Evolutionary conservation across 2,888 invertebrate genomes (phyloP), one percentile per base, ranked within the genome.

Genomic region (Sycophila texana): DNA sequence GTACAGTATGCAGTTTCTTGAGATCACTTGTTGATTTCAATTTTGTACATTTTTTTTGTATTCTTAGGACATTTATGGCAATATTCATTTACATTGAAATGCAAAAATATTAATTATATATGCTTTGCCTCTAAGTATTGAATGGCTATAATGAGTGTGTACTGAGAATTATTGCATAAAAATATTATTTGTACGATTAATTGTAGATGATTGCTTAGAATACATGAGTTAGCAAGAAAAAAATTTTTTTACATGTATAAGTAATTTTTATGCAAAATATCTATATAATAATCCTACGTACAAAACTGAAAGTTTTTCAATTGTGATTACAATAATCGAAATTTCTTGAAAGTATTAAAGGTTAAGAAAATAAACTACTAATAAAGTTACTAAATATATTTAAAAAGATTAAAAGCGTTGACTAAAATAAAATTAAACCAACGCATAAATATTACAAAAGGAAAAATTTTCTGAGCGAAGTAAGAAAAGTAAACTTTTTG

Each of bases 301-400:
- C 22, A 73, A 39, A 77, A 66, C 66, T 67, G 74, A 82, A 78
- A 79, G 81, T 63, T 80, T 81, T 72, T 14, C 51, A 73, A 53
- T 65, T 30, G 51, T 51, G 60, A 57, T 81, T 16, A 60, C 22
- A 18, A 39, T 61, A 71, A 61, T 53, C 73, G 58, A 66, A 51
- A 76, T 70, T 67, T 63, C 51, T 72, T 72, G 81, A 82, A 81
- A 82, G 81, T 80, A 80, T 16, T 74, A 26, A 77, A 70, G 81
- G 61, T 49, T 77, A 66, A 70, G 39, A 53, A 13, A 30, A 74
- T 26, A 63, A 76, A 55, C n/a, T 58, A 71, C 63, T 57, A 79
- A 67, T 61, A 72, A 63, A 77, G 76, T 77, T 65, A 71, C 22
- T 67, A 73, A 12, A 66, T 58, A 67, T 66, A 63, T 26, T 26